phyloP scores from a whole-genome alignment of 2,797 vertebrate genomes.

The Alfaro cultratus region DNA sequence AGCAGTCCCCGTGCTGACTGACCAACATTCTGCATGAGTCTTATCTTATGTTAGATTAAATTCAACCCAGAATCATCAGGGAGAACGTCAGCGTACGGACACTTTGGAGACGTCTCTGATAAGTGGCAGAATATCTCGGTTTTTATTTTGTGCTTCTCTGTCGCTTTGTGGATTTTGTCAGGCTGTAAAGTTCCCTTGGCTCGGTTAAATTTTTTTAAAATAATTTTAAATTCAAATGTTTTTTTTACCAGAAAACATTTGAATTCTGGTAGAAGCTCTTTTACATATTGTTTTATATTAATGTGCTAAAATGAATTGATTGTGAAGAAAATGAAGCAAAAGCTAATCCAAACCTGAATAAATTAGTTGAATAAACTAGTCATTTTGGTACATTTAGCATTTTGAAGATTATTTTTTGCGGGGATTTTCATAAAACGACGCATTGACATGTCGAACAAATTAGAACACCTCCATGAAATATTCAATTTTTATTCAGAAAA shows the following conservation, averaged over 20 bases:
- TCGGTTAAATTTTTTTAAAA: no score
- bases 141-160: not conserved
- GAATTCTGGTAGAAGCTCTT: not conserved
- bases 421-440: not conserved
- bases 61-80: slow-evolving; percentile 24
- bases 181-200: not conserved
- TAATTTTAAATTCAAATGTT: not conserved
- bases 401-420: not conserved
- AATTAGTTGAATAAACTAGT: not conserved
- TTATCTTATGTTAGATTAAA: slow-evolving; percentile 66
- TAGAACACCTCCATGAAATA: not conserved
- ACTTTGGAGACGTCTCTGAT: not conserved
- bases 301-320: not conserved
- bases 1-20: slow-evolving; percentile 61
- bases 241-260: not conserved
- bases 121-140: not conserved
- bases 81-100: not conserved
- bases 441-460: not conserved
- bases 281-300: not conserved
- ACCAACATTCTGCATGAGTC: slow-evolving; percentile 27
- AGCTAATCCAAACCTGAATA: not conserved
- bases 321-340: not conserved
- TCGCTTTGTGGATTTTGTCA: not conserved
- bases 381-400: not conserved
- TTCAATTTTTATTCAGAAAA: not conserved